These are phyloP conservation scores for Clupea harengus DNA, from an alignment of 2,113 vertebrate species.

Conservation along the genomic window DNA sequence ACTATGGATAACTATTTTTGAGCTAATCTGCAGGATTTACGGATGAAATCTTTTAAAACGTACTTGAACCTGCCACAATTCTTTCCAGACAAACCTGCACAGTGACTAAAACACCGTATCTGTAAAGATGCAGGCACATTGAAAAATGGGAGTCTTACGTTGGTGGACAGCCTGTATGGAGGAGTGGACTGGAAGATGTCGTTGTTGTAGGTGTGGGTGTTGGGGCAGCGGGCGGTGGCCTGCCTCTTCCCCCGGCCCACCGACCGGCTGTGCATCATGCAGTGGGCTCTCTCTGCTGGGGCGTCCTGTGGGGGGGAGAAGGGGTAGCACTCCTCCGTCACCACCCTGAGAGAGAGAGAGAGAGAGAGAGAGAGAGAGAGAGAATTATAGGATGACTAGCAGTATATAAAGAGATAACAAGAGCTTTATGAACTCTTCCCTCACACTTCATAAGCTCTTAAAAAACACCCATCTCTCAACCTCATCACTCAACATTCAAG, in stretches of 20 bases:
- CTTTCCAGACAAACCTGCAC: neutral
- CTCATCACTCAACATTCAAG: neutral
- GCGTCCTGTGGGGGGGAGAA: conserved; percentile 70
- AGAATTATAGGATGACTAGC: neutral
- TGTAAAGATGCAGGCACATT: neutral
- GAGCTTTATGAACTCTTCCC: neutral
- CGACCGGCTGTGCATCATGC: conserved; percentile 95
- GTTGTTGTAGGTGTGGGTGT: conserved; percentile 77
- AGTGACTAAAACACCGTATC: neutral
- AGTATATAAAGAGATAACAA: neutral
- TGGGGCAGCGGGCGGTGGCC: conserved; percentile 88
- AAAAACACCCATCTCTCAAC: neutral
- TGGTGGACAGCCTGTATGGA: conserved; percentile 87
- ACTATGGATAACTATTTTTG: neutral
- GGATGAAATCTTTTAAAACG: neutral
- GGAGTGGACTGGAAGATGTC: conserved; percentile 97
- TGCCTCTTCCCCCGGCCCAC: conserved; percentile 90
- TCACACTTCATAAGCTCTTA: neutral
- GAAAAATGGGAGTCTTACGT: conserved; percentile 66
- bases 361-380: neutral
- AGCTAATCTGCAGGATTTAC: neutral
- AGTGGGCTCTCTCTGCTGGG: conserved; percentile 59
- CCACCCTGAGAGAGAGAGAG: conserved; percentile 73
- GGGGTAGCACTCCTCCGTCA: conserved; percentile 92
- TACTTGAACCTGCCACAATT: neutral